phyloP scores from a whole-genome alignment of 1,140 invertebrate genomes.

The Cecropterus lyciades region DNA sequence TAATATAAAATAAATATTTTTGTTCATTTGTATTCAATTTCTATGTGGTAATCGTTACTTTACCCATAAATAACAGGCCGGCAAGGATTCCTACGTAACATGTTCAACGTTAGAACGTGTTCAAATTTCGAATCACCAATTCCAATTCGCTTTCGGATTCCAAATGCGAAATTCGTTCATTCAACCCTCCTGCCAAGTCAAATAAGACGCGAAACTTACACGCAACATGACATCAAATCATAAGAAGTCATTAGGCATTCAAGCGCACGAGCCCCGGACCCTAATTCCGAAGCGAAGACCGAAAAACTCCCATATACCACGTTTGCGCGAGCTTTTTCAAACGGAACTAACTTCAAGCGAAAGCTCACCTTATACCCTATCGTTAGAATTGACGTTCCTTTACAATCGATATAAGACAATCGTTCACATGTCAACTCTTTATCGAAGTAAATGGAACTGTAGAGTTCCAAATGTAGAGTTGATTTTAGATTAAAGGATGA shows the following conservation, averaged over 20 bases:
- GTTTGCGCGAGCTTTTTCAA: constrained; percentile 42
- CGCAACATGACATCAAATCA: constrained; percentile 63
- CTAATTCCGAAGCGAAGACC: constrained; percentile 44
- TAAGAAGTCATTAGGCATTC: constrained; percentile 64
- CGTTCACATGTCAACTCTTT: constrained; percentile 37
- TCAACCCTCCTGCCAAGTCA: constrained; percentile 47
- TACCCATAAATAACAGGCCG: no score
- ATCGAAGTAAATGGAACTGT: constrained; percentile 5
- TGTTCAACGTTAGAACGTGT: constrained; percentile 44
- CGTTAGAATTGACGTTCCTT: constrained; percentile 35
- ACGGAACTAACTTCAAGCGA: constrained; percentile 6
- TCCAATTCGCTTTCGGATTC: constrained; percentile 32
- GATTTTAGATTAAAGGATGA: constrained; percentile 8
- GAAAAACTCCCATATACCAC: constrained; percentile 49
- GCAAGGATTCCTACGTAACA: constrained; percentile 21
- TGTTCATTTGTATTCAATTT: no score
- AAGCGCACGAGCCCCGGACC: constrained; percentile 44
- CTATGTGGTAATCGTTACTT: no score
- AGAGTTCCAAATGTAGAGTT: not conserved
- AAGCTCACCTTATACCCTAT: constrained; percentile 29
- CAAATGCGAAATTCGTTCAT: constrained; percentile 40
- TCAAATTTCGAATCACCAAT: constrained; percentile 46
- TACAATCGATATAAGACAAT: constrained; percentile 45
- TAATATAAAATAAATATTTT: no score
- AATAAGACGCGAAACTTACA: constrained; percentile 55